Base-by-base conservation (phyloP, 2,888 invertebrate genomes). In the Diplolepis rosae region DNA sequence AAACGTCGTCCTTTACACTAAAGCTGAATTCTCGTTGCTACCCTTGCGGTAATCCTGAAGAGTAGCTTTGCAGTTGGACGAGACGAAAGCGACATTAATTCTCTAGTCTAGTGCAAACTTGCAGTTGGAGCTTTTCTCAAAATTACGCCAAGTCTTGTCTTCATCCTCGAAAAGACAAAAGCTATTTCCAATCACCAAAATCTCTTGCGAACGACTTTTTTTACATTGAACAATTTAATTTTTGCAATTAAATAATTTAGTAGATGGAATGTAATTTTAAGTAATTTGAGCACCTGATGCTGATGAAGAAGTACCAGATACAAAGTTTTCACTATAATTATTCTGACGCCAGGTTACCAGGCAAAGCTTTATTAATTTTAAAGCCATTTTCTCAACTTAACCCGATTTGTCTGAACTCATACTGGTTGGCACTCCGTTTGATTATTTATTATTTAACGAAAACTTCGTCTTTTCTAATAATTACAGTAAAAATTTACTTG, bases 1-100 rank as follows among this genome's bases (percentile, higher is more conserved):
- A 78, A 78, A 71, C 77, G 73, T 68, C 73, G 68, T 77, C 75
- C 75, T 71, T 75, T 77, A 69, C 69, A 70, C 75, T 35, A 39
- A 39, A 35, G 24, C 39, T 24, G 61, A 73, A 65, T 74, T 50
- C 70, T 65, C 66, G 65, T 50, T 65, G 56, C 52, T 45, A 66
- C 70, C 74, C 66, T 72, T 73, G 66, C 72, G 73, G 77, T 80
- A 82, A 82, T 80, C 76, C 79, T 72, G 69, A 80, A 78, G 77
- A 79, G 81, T 80, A 79, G 78, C 79, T 79, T 80, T 74, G 68
- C 69, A 72, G 73, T 77, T 67, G 52, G 35, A 50, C 45, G 73
- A 76, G 72, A 68, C 73, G 71, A 77, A 72, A 69, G 66, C 50
- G 65, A 71, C 71, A 61, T 27, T 39, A 61, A 61, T 39, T 35